Base-by-base conservation (phyloP, 2,888 invertebrate species). In the Entomobrya proxima region DNA sequence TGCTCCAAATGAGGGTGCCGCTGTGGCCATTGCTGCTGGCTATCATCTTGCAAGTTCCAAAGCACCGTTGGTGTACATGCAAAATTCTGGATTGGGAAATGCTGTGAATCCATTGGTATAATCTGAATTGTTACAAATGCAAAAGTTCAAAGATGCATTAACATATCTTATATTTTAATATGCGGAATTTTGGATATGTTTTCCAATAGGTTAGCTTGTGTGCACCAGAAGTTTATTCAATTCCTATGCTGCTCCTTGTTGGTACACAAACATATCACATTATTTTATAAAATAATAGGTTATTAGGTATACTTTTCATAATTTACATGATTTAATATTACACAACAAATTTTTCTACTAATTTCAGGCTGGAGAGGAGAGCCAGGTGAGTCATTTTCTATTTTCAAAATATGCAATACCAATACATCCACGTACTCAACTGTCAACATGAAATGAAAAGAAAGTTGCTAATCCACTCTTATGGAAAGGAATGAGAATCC, bases 61-160 rank as follows among this genome's bases (percentile, higher is more conserved):
- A 87, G 90, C 91, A 30, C 91, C 92, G 0, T 86, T 92, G 88
- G 92, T 92, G 6, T 92, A 92, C 89, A 89, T 92, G 81, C 92
- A 92, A 91, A 92, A 92, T 89, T 92, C 92, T 58, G 92, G 92
- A 32, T 89, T 92, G 32, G 92, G 92, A 27, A 92, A 92, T 89
- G 91, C 91, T 58, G 91, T 92, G 5, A 92, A 92, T 88, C 92
- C 92, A 2, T 87, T 92, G 88, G 91, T 92, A 85, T 87, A 27
- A 18, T 9, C 35, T 32, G 15, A 27, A 50, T 21, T 7, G 7
- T 24, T 37, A 3, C 47, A 30, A 18, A 32, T 21, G 44, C 13
- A 50, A 79, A 61, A n/a, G 40, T 40, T 55, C 27, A 58, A 32
- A 78, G 30, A 30, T 35, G 3, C 58, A 44, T 44, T 2, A 44